Conservation (phyloP, 2,888 invertebrate genomes). For the Lithophane socia region DNA sequence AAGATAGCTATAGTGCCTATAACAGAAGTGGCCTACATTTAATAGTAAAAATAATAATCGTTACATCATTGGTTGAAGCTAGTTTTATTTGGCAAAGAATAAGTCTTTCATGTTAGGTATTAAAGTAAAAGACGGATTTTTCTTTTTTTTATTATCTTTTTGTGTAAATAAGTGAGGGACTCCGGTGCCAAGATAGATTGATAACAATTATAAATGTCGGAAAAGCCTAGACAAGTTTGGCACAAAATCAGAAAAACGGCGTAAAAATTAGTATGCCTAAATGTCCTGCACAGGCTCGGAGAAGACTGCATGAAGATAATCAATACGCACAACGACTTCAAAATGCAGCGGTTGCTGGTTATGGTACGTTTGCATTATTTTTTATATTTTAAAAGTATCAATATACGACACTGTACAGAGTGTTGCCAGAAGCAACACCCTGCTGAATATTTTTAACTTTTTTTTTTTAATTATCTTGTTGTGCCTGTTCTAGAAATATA, state of each 20-base stretch:
- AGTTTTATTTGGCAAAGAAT: conserved; percentile 9
- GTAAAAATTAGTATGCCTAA: not conserved
- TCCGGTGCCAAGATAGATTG: not conserved
- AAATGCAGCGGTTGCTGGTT: not conserved
- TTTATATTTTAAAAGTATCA: not conserved
- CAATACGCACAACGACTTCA: not conserved
- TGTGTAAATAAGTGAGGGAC: not conserved
- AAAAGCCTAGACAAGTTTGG: not conserved
- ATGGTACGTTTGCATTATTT: not conserved
- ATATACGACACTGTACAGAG: too few species aligned
- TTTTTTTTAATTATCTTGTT: not conserved
- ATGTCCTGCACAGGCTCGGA: not conserved
- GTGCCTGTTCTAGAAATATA: not conserved
- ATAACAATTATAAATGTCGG: not conserved
- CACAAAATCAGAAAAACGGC: not conserved
- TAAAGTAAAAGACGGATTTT: not conserved
- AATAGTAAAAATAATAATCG: conserved; percentile 3
- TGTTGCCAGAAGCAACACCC: too few species aligned
- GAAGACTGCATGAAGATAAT: not conserved
- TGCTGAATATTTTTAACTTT: not conserved
- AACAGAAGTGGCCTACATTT: conserved; percentile 29
- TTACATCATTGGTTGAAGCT: conserved; percentile 33
- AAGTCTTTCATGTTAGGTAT: not conserved
- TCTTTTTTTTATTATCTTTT: not conserved
- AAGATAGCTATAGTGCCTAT: not conserved